These are phyloP conservation scores for Cettia cetti DNA, from an alignment of 2,113 vertebrate species.

Conservation along the genomic window DNA sequence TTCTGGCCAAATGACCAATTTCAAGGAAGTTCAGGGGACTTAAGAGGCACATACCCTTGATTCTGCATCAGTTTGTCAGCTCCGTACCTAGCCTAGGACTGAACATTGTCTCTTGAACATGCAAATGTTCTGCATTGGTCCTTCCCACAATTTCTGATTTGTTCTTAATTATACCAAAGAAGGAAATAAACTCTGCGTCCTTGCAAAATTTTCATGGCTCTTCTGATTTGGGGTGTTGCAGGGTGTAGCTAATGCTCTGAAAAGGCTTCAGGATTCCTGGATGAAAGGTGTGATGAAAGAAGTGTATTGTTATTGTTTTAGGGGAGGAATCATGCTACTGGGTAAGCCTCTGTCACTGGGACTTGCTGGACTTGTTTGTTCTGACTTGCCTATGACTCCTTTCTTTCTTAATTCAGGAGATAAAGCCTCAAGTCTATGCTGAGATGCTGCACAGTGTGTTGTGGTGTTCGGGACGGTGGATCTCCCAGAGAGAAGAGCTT, in stretches of 20 bases:
- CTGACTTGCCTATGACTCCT: conserved; percentile 63
- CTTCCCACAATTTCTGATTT: conserved; percentile 2
- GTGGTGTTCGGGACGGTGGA: background rate
- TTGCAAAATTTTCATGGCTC: conserved; percentile 50
- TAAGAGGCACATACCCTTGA: background rate
- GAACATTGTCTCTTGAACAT: background rate
- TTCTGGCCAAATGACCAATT: background rate
- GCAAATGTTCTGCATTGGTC: background rate
- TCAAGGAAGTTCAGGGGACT: background rate
- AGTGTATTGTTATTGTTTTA: conserved; percentile 65
- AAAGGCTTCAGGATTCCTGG: conserved; percentile 59
- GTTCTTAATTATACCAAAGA: conserved; percentile 28
- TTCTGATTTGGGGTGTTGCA: conserved; percentile 63
- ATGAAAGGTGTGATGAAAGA: conserved; percentile 66
- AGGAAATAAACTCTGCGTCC: background rate
- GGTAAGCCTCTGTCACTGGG: conserved; percentile 65
- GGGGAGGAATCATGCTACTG: conserved; percentile 58
- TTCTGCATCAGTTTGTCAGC: background rate
- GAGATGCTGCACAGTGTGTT: conserved; percentile 27
- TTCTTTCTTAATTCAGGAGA: conserved; percentile 60
- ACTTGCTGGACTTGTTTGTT: conserved; percentile 70
- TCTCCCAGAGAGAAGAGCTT: background rate
- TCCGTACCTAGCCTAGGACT: background rate
- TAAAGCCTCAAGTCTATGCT: conserved; percentile 60
- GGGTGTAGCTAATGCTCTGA: conserved; percentile 61